These are phyloP conservation scores for Molanna angustata DNA, from an alignment of 2,888 invertebrate species.

Conservation along the genomic window DNA sequence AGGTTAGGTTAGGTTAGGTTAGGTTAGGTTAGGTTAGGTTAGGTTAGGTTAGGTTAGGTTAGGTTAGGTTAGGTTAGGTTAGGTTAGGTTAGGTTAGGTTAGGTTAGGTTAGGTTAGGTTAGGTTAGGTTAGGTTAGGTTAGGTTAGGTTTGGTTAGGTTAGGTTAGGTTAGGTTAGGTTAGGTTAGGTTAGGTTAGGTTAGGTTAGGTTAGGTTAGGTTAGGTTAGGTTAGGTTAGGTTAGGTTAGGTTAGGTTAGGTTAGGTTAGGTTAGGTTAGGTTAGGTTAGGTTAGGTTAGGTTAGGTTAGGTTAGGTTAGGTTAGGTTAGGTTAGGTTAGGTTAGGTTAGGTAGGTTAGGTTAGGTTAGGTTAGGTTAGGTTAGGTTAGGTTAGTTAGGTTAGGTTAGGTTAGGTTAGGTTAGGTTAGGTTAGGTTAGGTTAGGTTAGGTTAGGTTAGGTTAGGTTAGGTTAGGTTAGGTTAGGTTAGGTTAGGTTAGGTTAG, in stretches of 20 bases:
- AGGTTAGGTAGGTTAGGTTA: slow-evolving; percentile 26
- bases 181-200: slow-evolving; percentile 28
- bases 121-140: slow-evolving; percentile 26
- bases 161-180: slow-evolving; percentile 26
- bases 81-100: slow-evolving; percentile 29
- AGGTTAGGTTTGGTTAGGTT: slow-evolving; percentile 22
- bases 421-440: slow-evolving; percentile 19
- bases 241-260: slow-evolving; percentile 27
- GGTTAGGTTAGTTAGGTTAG: slow-evolving; percentile 28
- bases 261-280: slow-evolving; percentile 26
- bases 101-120: slow-evolving; percentile 26
- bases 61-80: slow-evolving; percentile 27
- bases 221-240: slow-evolving; percentile 26
- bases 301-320: slow-evolving; percentile 26
- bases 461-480: slow-evolving; percentile 13
- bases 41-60: slow-evolving; percentile 30
- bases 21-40: slow-evolving; percentile 30
- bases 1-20: slow-evolving; percentile 33
- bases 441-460: slow-evolving; percentile 11
- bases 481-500: slow-evolving; percentile 18
- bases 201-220: slow-evolving; percentile 28
- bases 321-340: slow-evolving; percentile 25
- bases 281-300: slow-evolving; percentile 26
- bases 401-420: slow-evolving; percentile 21
- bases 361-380: slow-evolving; percentile 23